Base-by-base conservation (phyloP, 2,888 invertebrate species). In the Drosophila putrida region DNA sequence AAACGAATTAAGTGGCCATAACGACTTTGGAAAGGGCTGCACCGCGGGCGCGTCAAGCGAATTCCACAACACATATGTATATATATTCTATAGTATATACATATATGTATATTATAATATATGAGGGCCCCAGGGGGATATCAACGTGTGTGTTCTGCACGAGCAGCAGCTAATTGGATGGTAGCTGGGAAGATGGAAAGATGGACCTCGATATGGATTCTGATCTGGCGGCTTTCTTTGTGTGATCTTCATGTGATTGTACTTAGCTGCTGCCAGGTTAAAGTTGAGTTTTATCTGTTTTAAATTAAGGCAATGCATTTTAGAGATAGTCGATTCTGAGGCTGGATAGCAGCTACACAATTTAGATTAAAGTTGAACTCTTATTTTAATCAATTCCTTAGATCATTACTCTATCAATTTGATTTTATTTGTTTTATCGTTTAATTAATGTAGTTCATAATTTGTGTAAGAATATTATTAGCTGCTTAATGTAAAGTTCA, bases 111-210 rank as follows among this genome's bases (percentile, higher is more conserved):
- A 31, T 31, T 31, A 8, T 6, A 6, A 31, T 11, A 20, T 31
- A 38, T 44, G 63, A 61, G 64, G 41, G 64, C 75, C 53, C 61
- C 43, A 61, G 46, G 58, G 58, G 75, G 47, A 65, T 47, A 43
- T 9, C 85, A 55, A 67, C 80, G 84, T 84, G 82, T 82, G 82
- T 82, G 82, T 82, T 82, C 84, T 71, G 76, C 57, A 47, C 71
- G 78, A 69, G 67, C 55, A 61, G 47, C 54, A 55, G 65, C 80
- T 82, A 82, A 82, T 80, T 82, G 82, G 80, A 47, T 41, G 44
- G 54, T 27, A 36, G 44, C 57, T 46, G 57, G 13, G 25, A 35
- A 36, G 33, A 44, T 60, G 8, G 35, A 15, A 50, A 31, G 20
- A 9, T 44, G 46, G 33, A 25, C 47, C 43, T 61, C 33, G 66